These are phyloP conservation scores for Aradus depressus DNA, from an alignment of 2,888 invertebrate genomes.

Conservation along the genomic window DNA sequence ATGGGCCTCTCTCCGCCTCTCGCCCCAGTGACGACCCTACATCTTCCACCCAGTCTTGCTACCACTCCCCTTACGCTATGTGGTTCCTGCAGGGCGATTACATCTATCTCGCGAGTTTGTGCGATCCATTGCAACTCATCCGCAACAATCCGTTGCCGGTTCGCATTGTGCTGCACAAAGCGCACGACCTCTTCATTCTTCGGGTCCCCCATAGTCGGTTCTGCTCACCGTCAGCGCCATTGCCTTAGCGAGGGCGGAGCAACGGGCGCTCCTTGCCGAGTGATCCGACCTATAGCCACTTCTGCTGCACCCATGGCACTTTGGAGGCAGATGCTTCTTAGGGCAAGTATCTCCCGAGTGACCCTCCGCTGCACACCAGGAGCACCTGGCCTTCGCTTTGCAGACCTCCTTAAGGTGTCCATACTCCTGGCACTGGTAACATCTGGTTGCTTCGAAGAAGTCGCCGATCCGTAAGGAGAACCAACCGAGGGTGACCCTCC, in stretches of 20 bases:
- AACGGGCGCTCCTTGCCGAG: neutral
- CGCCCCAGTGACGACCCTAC: too few species aligned
- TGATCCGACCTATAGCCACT: neutral
- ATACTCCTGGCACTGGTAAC: constrained; percentile 2
- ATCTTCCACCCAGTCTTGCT: too few species aligned
- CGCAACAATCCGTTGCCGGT: neutral
- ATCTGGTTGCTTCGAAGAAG: neutral
- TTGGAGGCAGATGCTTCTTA: neutral
- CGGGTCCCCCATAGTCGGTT: neutral
- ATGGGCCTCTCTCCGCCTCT: too few species aligned
- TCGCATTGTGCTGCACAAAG: neutral
- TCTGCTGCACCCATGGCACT: neutral
- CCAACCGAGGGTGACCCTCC: neutral
- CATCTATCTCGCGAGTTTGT: too few species aligned
- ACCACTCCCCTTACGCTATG: too few species aligned
- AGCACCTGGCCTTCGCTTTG: neutral
- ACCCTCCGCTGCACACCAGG: neutral
- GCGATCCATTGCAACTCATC: too few species aligned
- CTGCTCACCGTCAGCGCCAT: neutral
- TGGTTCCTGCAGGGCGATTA: too few species aligned
- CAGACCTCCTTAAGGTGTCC: neutral
- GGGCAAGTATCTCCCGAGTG: neutral
- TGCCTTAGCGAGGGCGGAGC: neutral
- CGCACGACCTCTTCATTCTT: neutral
- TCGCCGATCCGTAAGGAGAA: neutral